A percentile compares a stretch with the other conserved stretches of the same genome.
Conservation (phyloP, 2,113 vertebrate genomes). For the Plecturocebus donacophilus region DNA sequence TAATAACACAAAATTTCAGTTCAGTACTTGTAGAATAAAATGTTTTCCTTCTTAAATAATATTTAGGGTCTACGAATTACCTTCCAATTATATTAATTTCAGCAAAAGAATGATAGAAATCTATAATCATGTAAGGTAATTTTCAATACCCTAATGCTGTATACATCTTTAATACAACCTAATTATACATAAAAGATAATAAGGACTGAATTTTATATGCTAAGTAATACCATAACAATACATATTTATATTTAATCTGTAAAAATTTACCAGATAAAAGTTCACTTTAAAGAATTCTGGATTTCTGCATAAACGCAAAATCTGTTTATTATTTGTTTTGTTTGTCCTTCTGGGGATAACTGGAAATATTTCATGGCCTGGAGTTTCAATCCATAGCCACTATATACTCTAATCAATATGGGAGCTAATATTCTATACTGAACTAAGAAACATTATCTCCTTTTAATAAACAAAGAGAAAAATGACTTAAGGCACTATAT, state of each 20-base stretch:
- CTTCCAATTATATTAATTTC: neutral
- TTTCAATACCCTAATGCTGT: neutral
- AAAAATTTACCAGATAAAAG: neutral
- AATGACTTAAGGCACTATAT: neutral
- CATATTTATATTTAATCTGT: slow-evolving; percentile 16
- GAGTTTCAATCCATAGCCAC: slow-evolving; percentile 23
- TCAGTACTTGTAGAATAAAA: neutral
- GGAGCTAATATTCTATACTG: neutral
- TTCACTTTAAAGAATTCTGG: neutral
- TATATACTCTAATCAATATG: neutral
- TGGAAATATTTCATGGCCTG: slow-evolving; percentile 1
- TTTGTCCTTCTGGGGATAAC: neutral
- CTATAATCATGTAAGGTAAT: slow-evolving; percentile 44
- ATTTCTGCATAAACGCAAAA: slow-evolving; percentile 9
- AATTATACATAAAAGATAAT: neutral
- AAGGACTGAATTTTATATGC: neutral
- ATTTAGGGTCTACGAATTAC: neutral
- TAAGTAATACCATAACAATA: slow-evolving; percentile 13
- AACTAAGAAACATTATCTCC: slow-evolving; percentile 10
- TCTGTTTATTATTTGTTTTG: neutral
- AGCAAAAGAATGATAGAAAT: neutral
- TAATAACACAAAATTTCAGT: slow-evolving; percentile 24
- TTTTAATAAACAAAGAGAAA: slow-evolving; percentile 8
- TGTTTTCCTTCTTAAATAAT: slow-evolving; percentile 33
- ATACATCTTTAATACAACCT: neutral